Evolutionary conservation across 2,797 vertebrate species (phyloP).

Genomic region (Ciconia nigra): DNA sequence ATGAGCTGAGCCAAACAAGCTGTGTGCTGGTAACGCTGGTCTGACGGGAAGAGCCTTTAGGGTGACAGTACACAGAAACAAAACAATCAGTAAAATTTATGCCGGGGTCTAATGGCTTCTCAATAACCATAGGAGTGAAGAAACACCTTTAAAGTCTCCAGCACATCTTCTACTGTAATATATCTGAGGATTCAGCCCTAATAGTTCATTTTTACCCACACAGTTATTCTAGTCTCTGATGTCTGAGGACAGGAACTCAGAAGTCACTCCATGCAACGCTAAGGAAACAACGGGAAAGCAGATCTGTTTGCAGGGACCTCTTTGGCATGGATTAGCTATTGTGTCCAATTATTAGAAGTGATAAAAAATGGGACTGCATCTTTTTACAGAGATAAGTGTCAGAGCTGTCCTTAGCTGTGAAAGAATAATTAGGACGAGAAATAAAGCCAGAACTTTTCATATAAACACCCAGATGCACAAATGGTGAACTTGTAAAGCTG

Average conservation of each 20-base stretch:
- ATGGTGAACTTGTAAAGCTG: neutral
- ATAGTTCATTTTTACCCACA: neutral
- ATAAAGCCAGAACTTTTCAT: neutral
- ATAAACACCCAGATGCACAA: neutral
- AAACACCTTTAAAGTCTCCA: neutral
- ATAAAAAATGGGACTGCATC: neutral
- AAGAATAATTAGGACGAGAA: neutral
- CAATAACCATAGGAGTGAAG: rapidly evolving
- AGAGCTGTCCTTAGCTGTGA: neutral
- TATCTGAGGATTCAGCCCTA: neutral
- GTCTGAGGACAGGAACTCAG: neutral
- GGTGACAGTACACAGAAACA: neutral
- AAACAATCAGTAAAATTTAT: neutral
- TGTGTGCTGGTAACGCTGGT: rapidly evolving
- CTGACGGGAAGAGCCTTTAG: neutral
- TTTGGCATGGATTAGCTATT: neutral
- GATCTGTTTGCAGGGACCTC: neutral
- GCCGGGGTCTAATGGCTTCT: neutral
- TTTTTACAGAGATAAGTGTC: neutral
- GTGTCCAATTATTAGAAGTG: neutral
- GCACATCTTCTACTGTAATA: neutral
- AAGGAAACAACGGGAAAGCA: neutral
- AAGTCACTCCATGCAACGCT: neutral
- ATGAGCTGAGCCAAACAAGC: rapidly evolving
- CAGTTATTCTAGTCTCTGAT: neutral